Conservation (phyloP, 2,888 invertebrate species). For the Nasonovia ribisnigri region DNA sequence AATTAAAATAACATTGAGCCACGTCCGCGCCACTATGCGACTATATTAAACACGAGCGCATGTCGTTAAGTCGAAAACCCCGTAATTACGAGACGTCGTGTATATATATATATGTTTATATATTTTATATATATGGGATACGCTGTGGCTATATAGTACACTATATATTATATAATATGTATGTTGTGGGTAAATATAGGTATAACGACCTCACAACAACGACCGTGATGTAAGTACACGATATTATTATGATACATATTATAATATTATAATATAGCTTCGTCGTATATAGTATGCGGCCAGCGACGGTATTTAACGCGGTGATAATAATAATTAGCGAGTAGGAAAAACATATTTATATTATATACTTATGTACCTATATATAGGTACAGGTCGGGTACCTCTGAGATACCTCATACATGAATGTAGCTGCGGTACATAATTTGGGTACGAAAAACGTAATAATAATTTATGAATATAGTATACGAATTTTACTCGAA, state of each 20-base stretch:
- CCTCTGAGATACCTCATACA: background rate
- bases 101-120: background rate
- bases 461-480: background rate
- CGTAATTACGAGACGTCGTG: conserved; percentile 5
- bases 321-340: conserved; percentile 36
- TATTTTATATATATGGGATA: background rate
- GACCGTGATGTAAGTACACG: conserved; percentile 1
- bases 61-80: conserved; percentile 39
- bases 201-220: background rate
- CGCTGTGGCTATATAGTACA: background rate
- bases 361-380: background rate
- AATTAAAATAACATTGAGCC: background rate
- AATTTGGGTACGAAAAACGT: conserved; percentile 37
- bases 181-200: background rate
- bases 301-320: conserved; percentile 15
- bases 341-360: background rate
- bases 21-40: background rate
- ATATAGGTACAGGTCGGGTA: background rate
- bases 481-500: conserved; percentile 2
- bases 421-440: background rate
- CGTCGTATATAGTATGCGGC: background rate
- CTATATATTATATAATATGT: background rate
- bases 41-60: background rate
- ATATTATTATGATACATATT: conserved; percentile 24
- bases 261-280: background rate